A percentile compares a stretch with the other conserved stretches of the same genome.
Evolutionary conservation across 2,888 invertebrate species (phyloP).

Genomic region (Eupithecia insigniata): DNA sequence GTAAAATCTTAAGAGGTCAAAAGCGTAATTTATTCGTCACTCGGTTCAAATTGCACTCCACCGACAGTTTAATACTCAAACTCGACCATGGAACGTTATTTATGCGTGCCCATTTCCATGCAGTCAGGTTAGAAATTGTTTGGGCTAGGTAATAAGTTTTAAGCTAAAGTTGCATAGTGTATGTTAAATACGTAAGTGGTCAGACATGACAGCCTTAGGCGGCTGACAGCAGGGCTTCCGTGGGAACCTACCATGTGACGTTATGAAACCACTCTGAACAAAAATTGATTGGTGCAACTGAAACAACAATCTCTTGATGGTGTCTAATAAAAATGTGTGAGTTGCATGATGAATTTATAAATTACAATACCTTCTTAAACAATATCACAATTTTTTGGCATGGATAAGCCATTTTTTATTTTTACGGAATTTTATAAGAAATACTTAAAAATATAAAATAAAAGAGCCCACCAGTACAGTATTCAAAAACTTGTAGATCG

Average conservation of each 20-base stretch:
- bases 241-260: slow-evolving; percentile 82
- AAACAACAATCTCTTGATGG: background rate
- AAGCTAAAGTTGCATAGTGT: slow-evolving; percentile 78
- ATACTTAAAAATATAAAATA: background rate
- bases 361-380: too few relatives aligned
- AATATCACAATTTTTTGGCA: background rate
- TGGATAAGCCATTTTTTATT: background rate
- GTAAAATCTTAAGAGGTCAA: slow-evolving; percentile 50
- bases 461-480: background rate
- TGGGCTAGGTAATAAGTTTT: slow-evolving; percentile 82
- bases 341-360: background rate
- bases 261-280: slow-evolving; percentile 78
- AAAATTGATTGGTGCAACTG: slow-evolving; percentile 76
- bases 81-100: slow-evolving; percentile 72
- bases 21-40: slow-evolving; percentile 63
- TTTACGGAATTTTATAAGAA: too few relatives aligned
- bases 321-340: background rate
- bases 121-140: slow-evolving; percentile 76
- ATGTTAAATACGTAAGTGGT: slow-evolving; percentile 83
- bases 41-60: slow-evolving; percentile 57
- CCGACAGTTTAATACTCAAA: slow-evolving; percentile 69
- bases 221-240: slow-evolving; percentile 77
- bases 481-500: background rate
- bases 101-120: slow-evolving; percentile 81
- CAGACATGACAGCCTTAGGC: slow-evolving; percentile 81